A percentile compares a stretch with the other conserved stretches of the same genome.
phyloP scores from a whole-genome alignment of 1,140 invertebrate genomes.

The Lepeophtheirus salmonis region DNA sequence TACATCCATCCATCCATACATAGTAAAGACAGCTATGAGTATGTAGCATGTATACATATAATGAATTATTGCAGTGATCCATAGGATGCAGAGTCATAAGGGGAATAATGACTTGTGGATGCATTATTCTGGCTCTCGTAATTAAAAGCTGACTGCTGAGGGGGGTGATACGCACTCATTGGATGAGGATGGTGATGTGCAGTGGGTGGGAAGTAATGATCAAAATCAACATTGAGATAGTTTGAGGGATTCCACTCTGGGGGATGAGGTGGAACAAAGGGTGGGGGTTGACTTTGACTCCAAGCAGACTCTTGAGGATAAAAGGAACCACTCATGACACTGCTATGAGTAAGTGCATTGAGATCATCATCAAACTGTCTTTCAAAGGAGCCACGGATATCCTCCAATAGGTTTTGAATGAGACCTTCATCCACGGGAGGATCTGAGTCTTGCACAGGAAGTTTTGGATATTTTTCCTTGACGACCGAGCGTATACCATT shows the following conservation, averaged over 20 bases:
- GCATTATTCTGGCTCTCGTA: no score
- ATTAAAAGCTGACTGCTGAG: no score
- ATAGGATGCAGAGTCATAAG: no score
- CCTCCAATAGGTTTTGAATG: conserved; percentile 12
- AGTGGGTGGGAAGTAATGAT: not conserved
- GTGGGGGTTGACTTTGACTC: not conserved
- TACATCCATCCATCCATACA: no score
- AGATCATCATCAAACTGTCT: conserved; percentile 13
- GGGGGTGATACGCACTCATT: not conserved
- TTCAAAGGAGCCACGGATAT: conserved; percentile 10
- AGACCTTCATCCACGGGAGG: not conserved
- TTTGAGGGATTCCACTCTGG: not conserved
- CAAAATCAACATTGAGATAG: not conserved
- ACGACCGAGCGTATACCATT: not conserved
- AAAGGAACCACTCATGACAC: not conserved
- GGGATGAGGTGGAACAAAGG: not conserved
- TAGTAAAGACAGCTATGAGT: no score
- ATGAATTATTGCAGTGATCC: not conserved
- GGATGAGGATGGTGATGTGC: not conserved
- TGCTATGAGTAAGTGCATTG: not conserved
- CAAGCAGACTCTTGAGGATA: not conserved
- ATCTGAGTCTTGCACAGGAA: not conserved
- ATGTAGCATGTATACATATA: no score
- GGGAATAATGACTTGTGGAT: no score
- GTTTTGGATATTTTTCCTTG: not conserved